Percentiles rank a stretch among this genome's conserved stretches.
These are phyloP conservation scores for Ichneumoninae sp. DNA, from an alignment of 2,888 invertebrate species.

Conservation along the genomic window DNA sequence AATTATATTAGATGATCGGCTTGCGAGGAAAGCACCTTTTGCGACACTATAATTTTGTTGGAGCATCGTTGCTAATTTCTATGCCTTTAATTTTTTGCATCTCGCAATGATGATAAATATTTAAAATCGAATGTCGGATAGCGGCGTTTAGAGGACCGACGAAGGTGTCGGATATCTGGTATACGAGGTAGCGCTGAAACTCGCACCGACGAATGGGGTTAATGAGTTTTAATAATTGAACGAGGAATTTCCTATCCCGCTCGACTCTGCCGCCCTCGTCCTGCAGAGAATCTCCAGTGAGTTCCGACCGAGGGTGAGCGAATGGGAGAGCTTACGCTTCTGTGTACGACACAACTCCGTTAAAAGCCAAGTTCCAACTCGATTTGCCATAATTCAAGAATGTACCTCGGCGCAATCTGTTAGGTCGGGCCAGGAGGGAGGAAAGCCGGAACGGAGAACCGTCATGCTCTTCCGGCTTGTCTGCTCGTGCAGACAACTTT, in stretches of 20 bases:
- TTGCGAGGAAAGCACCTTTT: too few relatives aligned
- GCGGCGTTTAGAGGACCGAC: not conserved
- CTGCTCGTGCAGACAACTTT: not conserved
- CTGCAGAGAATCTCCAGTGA: conserved; percentile 7
- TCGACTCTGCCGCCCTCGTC: not conserved
- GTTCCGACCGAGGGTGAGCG: conserved; percentile 11
- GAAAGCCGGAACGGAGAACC: not conserved
- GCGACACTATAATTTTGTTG: too few relatives aligned
- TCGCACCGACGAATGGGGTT: conserved; percentile 30
- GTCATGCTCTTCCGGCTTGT: conserved; percentile 11
- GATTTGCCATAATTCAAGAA: conserved; percentile 52
- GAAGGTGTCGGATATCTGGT: not conserved
- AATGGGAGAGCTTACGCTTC: conserved; percentile 37
- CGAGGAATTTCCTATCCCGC: not conserved
- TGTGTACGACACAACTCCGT: conserved; percentile 38
- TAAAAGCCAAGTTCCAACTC: conserved; percentile 59
- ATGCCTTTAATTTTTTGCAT: not conserved
- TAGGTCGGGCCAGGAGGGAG: conserved; percentile 10
- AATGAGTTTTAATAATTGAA: conserved; percentile 57
- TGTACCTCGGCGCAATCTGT: conserved; percentile 42
- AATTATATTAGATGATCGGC: too few relatives aligned
- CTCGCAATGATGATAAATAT: not conserved
- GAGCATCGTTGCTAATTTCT: too few relatives aligned
- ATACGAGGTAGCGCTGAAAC: not conserved
- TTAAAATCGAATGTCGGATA: conserved; percentile 6